Evolutionary conservation across 2,888 invertebrate genomes (phyloP).

Genomic region (Stenoptilia bipunctidactyla): DNA sequence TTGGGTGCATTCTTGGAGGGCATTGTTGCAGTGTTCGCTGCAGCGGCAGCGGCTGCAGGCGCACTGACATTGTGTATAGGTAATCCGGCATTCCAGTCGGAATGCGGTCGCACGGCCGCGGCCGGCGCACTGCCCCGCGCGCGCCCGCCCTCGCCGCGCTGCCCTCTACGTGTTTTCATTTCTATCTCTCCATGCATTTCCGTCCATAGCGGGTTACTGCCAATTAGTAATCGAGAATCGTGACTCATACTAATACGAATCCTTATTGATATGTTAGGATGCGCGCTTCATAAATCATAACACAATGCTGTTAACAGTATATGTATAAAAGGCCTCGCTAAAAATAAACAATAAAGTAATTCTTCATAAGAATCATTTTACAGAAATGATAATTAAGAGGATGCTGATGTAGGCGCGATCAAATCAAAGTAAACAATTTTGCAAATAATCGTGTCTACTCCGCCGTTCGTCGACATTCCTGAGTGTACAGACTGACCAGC

Average conservation of each 20-base stretch:
- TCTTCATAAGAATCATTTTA: constrained; percentile 5
- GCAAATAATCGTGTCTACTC: too few relatives aligned
- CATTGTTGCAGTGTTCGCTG: not conserved
- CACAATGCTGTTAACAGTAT: constrained; percentile 4
- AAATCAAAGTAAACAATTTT: not conserved
- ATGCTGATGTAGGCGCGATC: constrained; percentile 6
- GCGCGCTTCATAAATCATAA: not conserved
- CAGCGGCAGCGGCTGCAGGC: constrained; percentile 28
- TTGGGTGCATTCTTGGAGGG: constrained; percentile 18
- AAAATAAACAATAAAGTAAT: constrained; percentile 5
- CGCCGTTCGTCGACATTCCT: constrained; percentile 21
- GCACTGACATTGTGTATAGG: constrained; percentile 63
- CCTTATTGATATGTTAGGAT: constrained; percentile 1
- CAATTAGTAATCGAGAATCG: constrained; percentile 32
- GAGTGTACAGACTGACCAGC: constrained; percentile 26
- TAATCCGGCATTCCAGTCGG: constrained; percentile 64
- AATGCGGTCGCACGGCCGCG: constrained; percentile 62
- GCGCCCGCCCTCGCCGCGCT: constrained; percentile 30
- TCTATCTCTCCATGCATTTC: constrained; percentile 54
- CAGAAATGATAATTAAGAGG: not conserved
- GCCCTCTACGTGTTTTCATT: too few relatives aligned
- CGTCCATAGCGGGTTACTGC: constrained; percentile 40
- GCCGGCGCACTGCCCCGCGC: constrained; percentile 41
- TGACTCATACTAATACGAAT: not conserved
- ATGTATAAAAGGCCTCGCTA: constrained; percentile 33